Percentiles rank a stretch among this genome's conserved stretches.
Evolutionary conservation across 2,113 vertebrate genomes (phyloP).

Genomic region (Mola mola): DNA sequence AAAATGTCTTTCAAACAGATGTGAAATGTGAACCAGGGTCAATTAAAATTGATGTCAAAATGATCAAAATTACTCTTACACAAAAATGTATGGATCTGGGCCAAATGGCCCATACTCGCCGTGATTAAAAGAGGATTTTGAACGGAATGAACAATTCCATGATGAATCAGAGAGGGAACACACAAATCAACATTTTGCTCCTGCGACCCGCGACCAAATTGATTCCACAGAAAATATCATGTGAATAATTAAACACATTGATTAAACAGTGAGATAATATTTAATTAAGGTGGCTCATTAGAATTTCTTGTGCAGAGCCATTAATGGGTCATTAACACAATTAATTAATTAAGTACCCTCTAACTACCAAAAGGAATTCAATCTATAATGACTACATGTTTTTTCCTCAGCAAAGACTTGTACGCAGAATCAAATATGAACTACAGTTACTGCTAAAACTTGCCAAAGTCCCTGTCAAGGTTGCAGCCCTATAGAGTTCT

Average conservation of each 20-base stretch:
- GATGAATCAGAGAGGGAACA: conserved; percentile 69
- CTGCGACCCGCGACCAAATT: conserved; percentile 67
- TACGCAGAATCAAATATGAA: conserved; percentile 60
- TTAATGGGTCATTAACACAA: conserved; percentile 84
- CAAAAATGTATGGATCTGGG: conserved; percentile 67
- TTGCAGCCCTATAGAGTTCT: conserved; percentile 11
- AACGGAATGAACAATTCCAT: conserved; percentile 72
- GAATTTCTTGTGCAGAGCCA: conserved; percentile 76
- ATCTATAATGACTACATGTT: conserved; percentile 81
- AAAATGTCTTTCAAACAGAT: conserved; percentile 75
- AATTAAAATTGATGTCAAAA: conserved; percentile 78
- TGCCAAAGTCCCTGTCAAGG: conserved; percentile 45
- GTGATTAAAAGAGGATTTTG: conserved; percentile 78
- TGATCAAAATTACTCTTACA: conserved; percentile 68
- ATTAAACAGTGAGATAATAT: conserved; percentile 87
- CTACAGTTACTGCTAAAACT: conserved; percentile 65
- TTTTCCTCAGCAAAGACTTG: conserved; percentile 68
- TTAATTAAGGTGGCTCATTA: conserved; percentile 85
- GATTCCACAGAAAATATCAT: conserved; percentile 81
- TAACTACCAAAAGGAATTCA: conserved; percentile 80
- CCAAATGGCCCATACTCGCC: conserved; percentile 63
- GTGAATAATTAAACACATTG: conserved; percentile 85
- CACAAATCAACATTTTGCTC: conserved; percentile 70
- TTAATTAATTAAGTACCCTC: conserved; percentile 83
- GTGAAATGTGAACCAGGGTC: conserved; percentile 66